phyloP scores from a whole-genome alignment of 92 coral and sea anemone species.

The Parazoanthus atlanticus region DNA sequence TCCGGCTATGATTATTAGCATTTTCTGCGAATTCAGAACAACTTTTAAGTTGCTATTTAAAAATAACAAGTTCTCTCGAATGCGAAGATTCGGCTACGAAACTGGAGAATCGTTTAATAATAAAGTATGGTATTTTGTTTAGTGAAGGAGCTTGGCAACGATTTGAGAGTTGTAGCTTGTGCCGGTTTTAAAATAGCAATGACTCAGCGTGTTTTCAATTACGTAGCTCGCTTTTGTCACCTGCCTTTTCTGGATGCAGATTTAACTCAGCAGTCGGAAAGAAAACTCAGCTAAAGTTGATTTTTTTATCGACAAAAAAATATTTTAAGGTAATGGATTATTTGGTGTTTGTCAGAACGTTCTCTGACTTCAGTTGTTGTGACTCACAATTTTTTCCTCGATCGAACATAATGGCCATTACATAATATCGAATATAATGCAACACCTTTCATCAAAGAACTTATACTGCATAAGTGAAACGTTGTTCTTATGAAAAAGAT shows the following conservation, averaged over 20 bases:
- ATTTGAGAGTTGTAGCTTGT: neutral
- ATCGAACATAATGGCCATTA: neutral
- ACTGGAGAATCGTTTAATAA: neutral
- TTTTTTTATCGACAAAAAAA: neutral
- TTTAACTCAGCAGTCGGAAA: neutral
- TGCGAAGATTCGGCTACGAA: neutral
- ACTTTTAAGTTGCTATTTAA: too few relatives aligned
- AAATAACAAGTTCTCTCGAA: neutral
- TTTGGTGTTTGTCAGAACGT: neutral
- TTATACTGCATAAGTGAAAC: neutral
- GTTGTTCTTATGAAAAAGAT: neutral
- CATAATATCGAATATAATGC: too few relatives aligned
- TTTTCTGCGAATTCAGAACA: neutral
- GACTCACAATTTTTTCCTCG: neutral
- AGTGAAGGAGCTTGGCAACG: conserved; percentile 5
- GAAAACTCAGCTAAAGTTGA: neutral
- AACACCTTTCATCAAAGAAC: conserved; percentile 1
- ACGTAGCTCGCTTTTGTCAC: conserved; percentile 10
- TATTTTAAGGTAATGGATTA: neutral
- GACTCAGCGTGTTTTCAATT: neutral
- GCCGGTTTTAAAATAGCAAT: neutral
- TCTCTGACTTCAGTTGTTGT: neutral
- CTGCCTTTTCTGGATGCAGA: neutral
- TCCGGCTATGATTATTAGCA: neutral
- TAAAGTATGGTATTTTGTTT: neutral